Evolutionary conservation across 2,797 vertebrate genomes (phyloP).

Genomic region (Gallirallus australis): DNA sequence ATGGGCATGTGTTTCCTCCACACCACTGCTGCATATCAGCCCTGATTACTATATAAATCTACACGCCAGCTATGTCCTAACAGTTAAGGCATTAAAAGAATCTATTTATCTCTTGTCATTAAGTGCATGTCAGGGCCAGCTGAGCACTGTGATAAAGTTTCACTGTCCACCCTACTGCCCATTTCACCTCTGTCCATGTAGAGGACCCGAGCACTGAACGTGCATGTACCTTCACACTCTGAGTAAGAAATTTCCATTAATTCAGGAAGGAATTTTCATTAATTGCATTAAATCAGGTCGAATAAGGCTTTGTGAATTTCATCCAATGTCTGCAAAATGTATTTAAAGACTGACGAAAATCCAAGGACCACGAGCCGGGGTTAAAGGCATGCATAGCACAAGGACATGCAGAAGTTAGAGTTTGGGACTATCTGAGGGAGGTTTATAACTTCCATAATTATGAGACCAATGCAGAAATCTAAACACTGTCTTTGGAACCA

Average conservation of each 20-base stretch:
- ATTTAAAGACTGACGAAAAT: neutral
- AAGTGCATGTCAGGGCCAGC: slow-evolving; percentile 49
- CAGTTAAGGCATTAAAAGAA: slow-evolving; percentile 63
- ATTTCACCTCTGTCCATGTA: neutral
- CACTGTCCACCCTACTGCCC: slow-evolving; percentile 30
- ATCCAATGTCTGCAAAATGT: neutral
- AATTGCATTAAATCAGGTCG: neutral
- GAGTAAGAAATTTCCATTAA: neutral
- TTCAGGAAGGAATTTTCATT: neutral
- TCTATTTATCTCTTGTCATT: slow-evolving; percentile 62
- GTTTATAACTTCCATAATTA: neutral
- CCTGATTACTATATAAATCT: slow-evolving; percentile 32
- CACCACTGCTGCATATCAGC: neutral
- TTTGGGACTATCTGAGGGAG: neutral
- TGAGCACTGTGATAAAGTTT: neutral
- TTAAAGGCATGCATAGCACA: neutral
- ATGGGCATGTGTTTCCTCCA: neutral
- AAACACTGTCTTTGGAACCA: neutral
- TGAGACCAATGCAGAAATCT: neutral
- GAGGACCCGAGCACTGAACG: neutral
- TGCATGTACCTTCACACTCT: neutral
- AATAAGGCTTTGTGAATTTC: neutral
- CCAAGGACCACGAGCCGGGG: neutral
- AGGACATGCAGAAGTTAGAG: neutral
- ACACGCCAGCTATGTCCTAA: slow-evolving; percentile 50